These are phyloP conservation scores for Clanis bilineata DNA, from an alignment of 2,888 invertebrate genomes.

Conservation along the genomic window DNA sequence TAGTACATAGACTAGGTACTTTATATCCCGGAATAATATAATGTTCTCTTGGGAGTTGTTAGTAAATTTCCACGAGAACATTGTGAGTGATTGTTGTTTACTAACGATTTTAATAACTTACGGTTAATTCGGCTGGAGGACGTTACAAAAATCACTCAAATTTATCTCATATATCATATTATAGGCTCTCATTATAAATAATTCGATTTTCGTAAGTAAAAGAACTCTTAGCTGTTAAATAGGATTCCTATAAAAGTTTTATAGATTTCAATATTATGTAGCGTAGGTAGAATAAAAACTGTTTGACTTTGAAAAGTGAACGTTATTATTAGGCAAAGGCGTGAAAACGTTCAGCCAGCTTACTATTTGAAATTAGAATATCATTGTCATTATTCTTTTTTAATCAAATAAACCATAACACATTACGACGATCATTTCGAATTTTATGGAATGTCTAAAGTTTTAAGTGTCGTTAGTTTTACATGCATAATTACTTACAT, in stretches of 20 bases:
- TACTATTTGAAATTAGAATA: not conserved
- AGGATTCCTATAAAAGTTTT: not conserved
- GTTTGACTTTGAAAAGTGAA: not conserved
- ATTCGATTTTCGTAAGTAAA: too few relatives aligned
- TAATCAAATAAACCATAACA: too few relatives aligned
- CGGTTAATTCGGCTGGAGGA: not conserved
- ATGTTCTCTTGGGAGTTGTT: too few relatives aligned
- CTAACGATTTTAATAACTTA: not conserved
- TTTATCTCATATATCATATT: not conserved
- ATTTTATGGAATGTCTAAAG: too few relatives aligned
- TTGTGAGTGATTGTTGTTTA: too few relatives aligned
- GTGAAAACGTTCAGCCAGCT: not conserved
- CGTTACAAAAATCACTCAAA: not conserved
- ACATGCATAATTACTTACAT: too few relatives aligned
- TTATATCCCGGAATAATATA: too few relatives aligned
- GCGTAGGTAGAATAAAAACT: not conserved
- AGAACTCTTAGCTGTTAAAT: too few relatives aligned
- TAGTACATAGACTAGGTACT: not conserved
- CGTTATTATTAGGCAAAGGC: not conserved
- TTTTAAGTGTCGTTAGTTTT: too few relatives aligned
- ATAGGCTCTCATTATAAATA: not conserved
- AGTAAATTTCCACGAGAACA: too few relatives aligned
- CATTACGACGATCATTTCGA: too few relatives aligned
- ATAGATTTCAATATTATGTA: not conserved
- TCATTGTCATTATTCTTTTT: too few relatives aligned